Conservation (phyloP, 2,113 vertebrate species). For the Pipra filicauda region DNA sequence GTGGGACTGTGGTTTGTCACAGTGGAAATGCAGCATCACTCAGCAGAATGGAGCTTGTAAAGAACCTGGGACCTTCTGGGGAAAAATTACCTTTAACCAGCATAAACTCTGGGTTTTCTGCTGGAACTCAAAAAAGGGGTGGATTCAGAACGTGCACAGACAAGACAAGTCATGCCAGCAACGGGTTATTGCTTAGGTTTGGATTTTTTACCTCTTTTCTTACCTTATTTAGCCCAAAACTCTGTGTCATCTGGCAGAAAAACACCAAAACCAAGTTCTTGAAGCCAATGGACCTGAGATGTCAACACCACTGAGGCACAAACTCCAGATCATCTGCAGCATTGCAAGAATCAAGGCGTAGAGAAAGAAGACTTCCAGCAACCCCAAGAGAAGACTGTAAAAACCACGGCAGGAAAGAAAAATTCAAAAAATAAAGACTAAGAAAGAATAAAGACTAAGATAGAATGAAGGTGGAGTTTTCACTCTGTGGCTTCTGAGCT, state of each 20-base stretch:
- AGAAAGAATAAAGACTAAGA: not conserved
- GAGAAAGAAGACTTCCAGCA: not conserved
- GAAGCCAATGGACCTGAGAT: not conserved
- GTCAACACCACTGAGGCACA: not conserved
- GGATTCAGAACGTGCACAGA: not conserved
- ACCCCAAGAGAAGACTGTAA: not conserved
- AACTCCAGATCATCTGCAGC: not conserved
- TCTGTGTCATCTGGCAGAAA: not conserved
- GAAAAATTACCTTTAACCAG: not conserved
- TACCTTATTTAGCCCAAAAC: not conserved
- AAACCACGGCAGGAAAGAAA: not conserved
- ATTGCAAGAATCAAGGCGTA: accelerated
- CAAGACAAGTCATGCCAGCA: not conserved
- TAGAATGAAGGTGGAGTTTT: not conserved
- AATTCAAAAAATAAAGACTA: not conserved
- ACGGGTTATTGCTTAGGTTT: not conserved
- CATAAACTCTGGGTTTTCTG: not conserved
- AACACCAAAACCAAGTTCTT: not conserved
- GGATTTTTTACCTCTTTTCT: not conserved
- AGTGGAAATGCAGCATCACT: not conserved
- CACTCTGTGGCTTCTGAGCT: not conserved
- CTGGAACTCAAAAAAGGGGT: not conserved
- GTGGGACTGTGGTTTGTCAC: not conserved
- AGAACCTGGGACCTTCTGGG: not conserved
- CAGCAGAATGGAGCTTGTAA: not conserved